Conservation (phyloP, 2,113 vertebrate genomes). For the Salvelinus fontinalis region DNA sequence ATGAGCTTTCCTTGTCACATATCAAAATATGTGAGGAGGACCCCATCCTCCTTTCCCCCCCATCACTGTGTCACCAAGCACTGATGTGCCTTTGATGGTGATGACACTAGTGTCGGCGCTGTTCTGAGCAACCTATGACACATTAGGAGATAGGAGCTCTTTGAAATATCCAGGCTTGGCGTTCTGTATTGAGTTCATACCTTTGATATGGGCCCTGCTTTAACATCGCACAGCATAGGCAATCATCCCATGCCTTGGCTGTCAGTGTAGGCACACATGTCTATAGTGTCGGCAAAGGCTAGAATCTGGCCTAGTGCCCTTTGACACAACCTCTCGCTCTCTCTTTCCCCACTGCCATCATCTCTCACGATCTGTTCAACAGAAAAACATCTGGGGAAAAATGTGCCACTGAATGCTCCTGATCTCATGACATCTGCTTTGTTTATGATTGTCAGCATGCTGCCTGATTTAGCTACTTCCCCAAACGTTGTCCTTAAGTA, state of each 20-base stretch:
- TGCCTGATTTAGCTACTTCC: background rate
- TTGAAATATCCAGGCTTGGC: conserved; percentile 3
- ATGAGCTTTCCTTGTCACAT: background rate
- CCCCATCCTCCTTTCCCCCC: background rate
- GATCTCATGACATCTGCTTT: background rate
- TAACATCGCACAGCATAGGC: too few species aligned
- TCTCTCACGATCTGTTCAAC: too few species aligned
- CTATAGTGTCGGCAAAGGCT: too few species aligned
- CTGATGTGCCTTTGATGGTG: background rate
- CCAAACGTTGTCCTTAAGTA: background rate
- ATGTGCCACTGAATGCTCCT: background rate
- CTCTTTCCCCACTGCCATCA: too few species aligned
- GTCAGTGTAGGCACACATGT: too few species aligned
- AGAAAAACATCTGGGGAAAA: background rate
- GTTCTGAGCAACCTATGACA: background rate
- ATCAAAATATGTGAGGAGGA: background rate
- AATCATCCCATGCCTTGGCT: too few species aligned
- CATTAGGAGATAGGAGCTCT: background rate
- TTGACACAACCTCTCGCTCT: too few species aligned
- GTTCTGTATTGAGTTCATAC: too few species aligned
- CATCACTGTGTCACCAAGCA: background rate
- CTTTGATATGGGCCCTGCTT: too few species aligned
- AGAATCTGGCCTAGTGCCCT: too few species aligned
- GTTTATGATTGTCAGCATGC: background rate
- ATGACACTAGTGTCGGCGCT: background rate